Percentiles rank a stretch among this genome's conserved stretches.
Evolutionary conservation across 64 coral and sea anemone genomes (phyloP).

Genomic region (Montipora efflorescens): DNA sequence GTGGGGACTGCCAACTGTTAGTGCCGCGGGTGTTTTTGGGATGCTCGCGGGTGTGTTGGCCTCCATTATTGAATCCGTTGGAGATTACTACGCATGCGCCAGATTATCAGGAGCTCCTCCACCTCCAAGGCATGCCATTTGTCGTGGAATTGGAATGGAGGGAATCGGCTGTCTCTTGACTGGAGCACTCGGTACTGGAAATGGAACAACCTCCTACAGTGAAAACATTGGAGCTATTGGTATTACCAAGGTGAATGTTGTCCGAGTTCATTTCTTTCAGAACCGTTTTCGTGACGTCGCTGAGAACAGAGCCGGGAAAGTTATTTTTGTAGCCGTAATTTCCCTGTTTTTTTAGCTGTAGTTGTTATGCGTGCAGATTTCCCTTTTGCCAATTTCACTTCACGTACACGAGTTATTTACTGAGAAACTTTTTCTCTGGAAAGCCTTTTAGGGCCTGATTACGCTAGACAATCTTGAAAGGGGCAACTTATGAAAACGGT

Average conservation of each 20-base stretch:
- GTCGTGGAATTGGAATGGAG: slow-evolving; percentile 69
- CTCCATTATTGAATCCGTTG: slow-evolving; percentile 71
- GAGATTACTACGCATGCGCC: slow-evolving; percentile 70
- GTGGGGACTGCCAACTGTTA: slow-evolving; percentile 72
- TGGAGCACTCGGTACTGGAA: slow-evolving; percentile 59
- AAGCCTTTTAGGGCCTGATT: too few relatives aligned
- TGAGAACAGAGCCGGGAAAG: too few relatives aligned
- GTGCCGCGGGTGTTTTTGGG: slow-evolving; percentile 73
- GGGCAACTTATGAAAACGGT: too few relatives aligned
- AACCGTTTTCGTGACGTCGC: too few relatives aligned
- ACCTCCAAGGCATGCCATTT: slow-evolving; percentile 63
- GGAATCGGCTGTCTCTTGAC: slow-evolving; percentile 72
- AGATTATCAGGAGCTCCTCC: slow-evolving; percentile 68
- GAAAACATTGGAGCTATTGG: slow-evolving; percentile 76
- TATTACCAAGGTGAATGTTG: slow-evolving; percentile 59
- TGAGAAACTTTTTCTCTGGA: too few relatives aligned
- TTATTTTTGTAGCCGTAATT: too few relatives aligned
- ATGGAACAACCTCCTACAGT: slow-evolving; percentile 68
- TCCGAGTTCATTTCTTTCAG: background rate
- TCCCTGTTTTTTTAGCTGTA: too few relatives aligned
- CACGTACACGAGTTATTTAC: too few relatives aligned
- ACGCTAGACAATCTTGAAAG: too few relatives aligned
- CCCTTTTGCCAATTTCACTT: too few relatives aligned
- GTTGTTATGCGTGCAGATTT: too few relatives aligned
- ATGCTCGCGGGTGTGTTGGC: slow-evolving; percentile 72